These are phyloP conservation scores for Buceros bicornis DNA, from an alignment of 2,797 vertebrate genomes.

Conservation along the genomic window DNA sequence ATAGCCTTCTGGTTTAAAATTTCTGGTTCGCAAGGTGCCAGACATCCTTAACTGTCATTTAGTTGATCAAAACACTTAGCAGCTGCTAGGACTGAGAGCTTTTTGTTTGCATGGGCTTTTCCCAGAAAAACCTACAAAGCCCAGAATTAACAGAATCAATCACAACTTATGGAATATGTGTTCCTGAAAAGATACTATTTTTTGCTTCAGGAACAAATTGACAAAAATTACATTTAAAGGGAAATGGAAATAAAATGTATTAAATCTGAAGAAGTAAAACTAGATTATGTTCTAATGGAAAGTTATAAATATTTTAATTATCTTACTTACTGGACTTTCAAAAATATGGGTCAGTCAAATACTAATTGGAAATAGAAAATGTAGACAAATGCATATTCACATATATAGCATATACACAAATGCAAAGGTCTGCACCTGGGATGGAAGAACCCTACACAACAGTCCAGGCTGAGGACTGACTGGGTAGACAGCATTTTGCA, in stretches of 20 bases:
- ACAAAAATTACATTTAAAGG: neutral
- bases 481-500: neutral
- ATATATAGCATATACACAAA: neutral
- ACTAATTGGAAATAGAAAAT: neutral
- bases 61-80: conserved; percentile 48
- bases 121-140: neutral
- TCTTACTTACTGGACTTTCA: neutral
- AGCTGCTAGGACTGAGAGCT: conserved; percentile 18
- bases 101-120: neutral
- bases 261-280: conserved; percentile 26
- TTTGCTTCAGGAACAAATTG: conserved; percentile 22
- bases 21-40: conserved; percentile 36
- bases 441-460: neutral
- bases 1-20: conserved; percentile 32
- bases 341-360: neutral
- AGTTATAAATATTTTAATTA: neutral
- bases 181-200: neutral
- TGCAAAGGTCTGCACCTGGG: neutral
- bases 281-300: neutral
- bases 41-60: conserved; percentile 29
- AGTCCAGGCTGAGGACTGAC: neutral
- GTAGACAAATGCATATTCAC: neutral
- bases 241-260: conserved; percentile 36
- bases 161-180: neutral
- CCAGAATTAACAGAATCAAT: conserved; percentile 22